Evolutionary conservation across 2,113 vertebrate genomes (phyloP).

Genomic region (Collichthys lucidus): DNA sequence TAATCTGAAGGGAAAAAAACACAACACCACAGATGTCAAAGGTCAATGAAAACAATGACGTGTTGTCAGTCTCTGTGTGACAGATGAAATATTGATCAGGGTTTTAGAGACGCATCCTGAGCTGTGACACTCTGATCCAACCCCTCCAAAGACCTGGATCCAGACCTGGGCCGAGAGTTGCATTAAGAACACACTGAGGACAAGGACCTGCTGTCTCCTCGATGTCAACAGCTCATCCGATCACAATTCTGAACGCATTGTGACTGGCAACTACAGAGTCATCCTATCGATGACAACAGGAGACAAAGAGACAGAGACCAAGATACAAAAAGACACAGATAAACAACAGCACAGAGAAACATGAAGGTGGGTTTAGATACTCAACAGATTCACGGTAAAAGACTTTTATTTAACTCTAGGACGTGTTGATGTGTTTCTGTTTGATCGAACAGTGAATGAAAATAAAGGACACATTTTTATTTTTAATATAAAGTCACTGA

Average conservation of each 20-base stretch:
- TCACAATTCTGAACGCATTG: neutral
- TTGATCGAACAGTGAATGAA: too few species aligned
- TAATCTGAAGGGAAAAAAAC: too few species aligned
- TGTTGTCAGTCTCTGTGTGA: neutral
- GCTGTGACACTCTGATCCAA: neutral
- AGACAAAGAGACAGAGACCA: neutral
- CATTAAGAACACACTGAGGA: neutral
- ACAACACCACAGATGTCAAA: too few species aligned
- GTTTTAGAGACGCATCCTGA: neutral
- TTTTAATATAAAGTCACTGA: too few species aligned
- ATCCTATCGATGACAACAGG: neutral
- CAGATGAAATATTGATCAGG: neutral
- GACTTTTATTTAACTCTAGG: too few species aligned
- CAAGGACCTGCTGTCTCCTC: neutral
- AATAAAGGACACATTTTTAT: too few species aligned
- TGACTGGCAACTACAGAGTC: conserved; percentile 2
- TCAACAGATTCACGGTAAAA: too few species aligned
- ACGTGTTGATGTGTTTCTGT: too few species aligned
- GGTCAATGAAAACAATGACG: too few species aligned
- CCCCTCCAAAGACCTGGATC: neutral
- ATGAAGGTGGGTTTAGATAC: too few species aligned
- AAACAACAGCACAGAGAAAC: too few species aligned
- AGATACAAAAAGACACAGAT: too few species aligned
- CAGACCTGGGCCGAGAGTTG: neutral
- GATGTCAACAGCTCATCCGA: neutral